Base-by-base conservation (phyloP, 2,888 invertebrate species). In the Drosophila histrio region DNA sequence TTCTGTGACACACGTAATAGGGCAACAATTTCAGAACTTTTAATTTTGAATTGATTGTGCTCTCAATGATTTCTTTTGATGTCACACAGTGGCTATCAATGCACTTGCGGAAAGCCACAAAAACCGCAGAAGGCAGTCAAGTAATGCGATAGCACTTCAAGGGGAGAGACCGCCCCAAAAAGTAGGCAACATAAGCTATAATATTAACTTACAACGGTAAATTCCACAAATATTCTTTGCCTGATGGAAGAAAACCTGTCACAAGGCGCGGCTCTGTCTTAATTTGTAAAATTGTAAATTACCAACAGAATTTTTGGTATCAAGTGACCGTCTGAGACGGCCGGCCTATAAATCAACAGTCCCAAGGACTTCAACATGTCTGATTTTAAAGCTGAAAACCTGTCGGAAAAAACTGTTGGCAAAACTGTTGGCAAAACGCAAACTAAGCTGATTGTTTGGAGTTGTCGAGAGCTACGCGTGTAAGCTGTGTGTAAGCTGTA, bases 261-360 rank as follows among this genome's bases (percentile, higher is more conserved):
- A 75, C 57, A 58, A 77, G 61, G 47, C 57, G 24, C 32, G 52
- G 26, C 41, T 9, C 9, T 5, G 53, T 36, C 39, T 41, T 49
- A 44, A n/a, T n/a, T n/a, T n/a, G n/a, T n/a, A n/a, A 66, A 65
- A 67, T 78, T 69, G 38, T 56, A 24, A 72, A 72, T 63, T 60
- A 26, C 38, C 54, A 50, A 19, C 44, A 58, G 30, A 22, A 49
- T 52, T 54, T n/a, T 22, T 17, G 53, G 59, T 86, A 71, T 82
- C 80, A 71, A 54, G 62, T 82, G 68, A 69, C 86, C 63, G 66
- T 24, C 56, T 46, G 34, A 30, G 49, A 21, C 4, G 13, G 54
- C 49, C 4, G 13, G 54, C 49, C 60, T 49, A 75, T 75, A 72
- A 75, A 75, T 75, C 72, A 84, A 9, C 17, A 34, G 19, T 22